Evolutionary conservation across 2,113 vertebrate genomes (phyloP), one percentile per base, ranked within the genome.

Genomic region (Cinclus cinclus): DNA sequence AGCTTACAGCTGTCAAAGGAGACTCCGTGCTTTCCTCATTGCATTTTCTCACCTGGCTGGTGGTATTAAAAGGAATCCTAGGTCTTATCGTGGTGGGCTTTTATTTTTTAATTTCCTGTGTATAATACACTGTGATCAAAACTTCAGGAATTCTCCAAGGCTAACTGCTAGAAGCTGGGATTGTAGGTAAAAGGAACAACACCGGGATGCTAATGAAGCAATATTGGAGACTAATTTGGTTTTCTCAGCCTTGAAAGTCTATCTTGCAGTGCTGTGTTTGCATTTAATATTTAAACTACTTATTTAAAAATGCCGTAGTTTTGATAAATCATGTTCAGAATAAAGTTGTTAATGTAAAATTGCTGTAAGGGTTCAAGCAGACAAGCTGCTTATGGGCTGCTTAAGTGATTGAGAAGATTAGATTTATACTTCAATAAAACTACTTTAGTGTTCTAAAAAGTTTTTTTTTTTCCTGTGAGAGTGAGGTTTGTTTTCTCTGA

Each of bases 1-100:
- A 87, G 94, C 88, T 71, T 93, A 11, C 96, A 93, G 93, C 97
- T 98, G 97, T 98, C 98, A 98, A 33, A 97, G 95, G 95, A 95
- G 92, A 84, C 96, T 95, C 76, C 71, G 0, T 91, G 92, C 89
- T 70, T 79, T 60, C 59, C 92, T 83, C 89, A 79, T 88, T 96
- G 98, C 95, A 65, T 96, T 96, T 96, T 67, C 92, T 96, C 76
- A 63, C 94, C 97, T 94, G 86, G 22, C 91, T 97, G 33, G 84
- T 90, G 94, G 60, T 93, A 73, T 58, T 92, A 74, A 89, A 95
- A 96, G 93, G 86, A 92, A 95, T 92, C 65, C 69, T 80, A 49
- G 90, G 77, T 37, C 20, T 91, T 89, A 24, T 20, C 28, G 39
- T 69, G 94, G 69, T 69, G 13, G 25, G 8, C 5, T 22, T 39